Conservation (phyloP, 2,113 vertebrate species). For the Seriola quinqueradiata region DNA sequence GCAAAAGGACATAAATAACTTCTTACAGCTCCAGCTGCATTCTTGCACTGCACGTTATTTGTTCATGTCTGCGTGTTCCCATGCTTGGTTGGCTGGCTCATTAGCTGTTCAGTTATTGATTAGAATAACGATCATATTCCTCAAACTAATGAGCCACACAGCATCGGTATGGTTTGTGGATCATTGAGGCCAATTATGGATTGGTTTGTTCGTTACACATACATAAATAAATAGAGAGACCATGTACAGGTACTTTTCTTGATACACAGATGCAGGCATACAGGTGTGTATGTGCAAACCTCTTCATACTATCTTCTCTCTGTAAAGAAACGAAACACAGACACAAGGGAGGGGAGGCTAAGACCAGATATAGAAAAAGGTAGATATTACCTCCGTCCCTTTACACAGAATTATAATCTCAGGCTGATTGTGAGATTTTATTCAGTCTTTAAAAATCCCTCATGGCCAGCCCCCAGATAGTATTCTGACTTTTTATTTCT, state of each 20-base stretch:
- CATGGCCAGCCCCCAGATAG: background rate
- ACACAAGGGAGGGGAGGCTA: background rate
- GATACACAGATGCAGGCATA: background rate
- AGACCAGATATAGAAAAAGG: background rate
- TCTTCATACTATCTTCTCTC: background rate
- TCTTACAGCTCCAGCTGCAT: background rate
- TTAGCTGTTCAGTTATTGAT: slow-evolving; percentile 59
- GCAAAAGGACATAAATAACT: slow-evolving; percentile 29
- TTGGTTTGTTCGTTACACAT: slow-evolving; percentile 17
- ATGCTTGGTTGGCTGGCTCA: slow-evolving; percentile 38
- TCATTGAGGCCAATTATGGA: slow-evolving; percentile 48
- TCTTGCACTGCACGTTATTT: background rate
- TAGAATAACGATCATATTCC: slow-evolving; percentile 40
- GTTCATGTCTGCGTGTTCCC: slow-evolving; percentile 22
- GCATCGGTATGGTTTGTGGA: slow-evolving; percentile 32
- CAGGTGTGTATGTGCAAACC: background rate
- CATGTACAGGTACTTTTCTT: background rate
- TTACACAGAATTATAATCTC: too few species aligned
- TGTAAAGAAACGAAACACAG: background rate
- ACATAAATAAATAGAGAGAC: background rate
- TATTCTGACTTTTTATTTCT: too few species aligned
- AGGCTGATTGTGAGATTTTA: too few species aligned
- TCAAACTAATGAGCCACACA: slow-evolving; percentile 64
- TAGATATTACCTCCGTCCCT: too few species aligned
- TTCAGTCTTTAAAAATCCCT: background rate